phyloP scores from a whole-genome alignment of 1,140 invertebrate species.

The Cephus cinctus region DNA sequence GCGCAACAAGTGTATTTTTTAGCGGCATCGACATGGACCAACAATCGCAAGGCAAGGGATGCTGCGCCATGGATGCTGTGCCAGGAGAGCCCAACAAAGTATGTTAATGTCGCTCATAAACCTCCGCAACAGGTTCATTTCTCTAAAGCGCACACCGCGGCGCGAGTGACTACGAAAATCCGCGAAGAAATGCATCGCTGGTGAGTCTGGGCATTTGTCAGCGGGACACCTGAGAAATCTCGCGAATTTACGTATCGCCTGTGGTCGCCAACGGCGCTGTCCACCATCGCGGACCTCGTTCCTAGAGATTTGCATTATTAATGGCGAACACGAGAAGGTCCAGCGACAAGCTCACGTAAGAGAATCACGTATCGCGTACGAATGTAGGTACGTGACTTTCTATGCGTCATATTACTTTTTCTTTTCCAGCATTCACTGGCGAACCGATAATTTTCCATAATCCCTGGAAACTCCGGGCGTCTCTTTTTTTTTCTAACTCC shows the following conservation, averaged over 20 bases:
- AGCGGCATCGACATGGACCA: conserved; percentile 12
- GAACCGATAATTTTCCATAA: too few relatives aligned
- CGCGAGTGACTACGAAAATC: conserved; percentile 32
- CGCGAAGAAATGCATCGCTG: conserved; percentile 36
- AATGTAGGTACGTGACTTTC: too few relatives aligned
- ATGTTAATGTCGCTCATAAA: conserved; percentile 51
- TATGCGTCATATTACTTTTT: too few relatives aligned
- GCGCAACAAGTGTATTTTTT: conserved; percentile 39
- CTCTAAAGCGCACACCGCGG: conserved; percentile 24
- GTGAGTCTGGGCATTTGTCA: conserved; percentile 36
- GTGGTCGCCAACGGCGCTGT: conserved; percentile 17
- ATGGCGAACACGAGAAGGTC: too few relatives aligned
- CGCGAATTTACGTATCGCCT: conserved; percentile 19
- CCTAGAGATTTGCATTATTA: too few relatives aligned
- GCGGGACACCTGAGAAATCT: conserved; percentile 37
- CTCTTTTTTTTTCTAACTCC: too few relatives aligned
- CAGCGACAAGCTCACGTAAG: too few relatives aligned
- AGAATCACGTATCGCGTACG: too few relatives aligned
- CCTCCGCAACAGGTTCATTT: conserved; percentile 50
- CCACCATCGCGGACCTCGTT: too few relatives aligned
- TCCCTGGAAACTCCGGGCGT: too few relatives aligned
- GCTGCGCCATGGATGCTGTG: not conserved
- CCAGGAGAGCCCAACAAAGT: conserved; percentile 28
- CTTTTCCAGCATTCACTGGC: too few relatives aligned
- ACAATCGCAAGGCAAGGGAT: conserved; percentile 15